These are phyloP conservation scores for Aricia agestis DNA, from an alignment of 1,140 invertebrate genomes.

Conservation along the genomic window DNA sequence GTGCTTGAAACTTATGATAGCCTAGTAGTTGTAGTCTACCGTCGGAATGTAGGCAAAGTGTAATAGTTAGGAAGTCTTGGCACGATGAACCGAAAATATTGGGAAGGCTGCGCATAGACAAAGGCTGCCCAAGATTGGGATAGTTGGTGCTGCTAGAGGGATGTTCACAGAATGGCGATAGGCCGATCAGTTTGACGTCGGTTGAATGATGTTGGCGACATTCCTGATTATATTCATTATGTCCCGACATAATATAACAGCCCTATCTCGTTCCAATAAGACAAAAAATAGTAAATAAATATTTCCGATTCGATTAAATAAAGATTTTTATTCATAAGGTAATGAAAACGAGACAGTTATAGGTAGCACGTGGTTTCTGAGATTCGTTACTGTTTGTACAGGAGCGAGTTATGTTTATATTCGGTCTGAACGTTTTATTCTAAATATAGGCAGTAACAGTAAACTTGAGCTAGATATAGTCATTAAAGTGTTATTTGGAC, in stretches of 20 bases:
- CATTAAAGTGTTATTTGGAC: neutral
- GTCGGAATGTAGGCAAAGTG: neutral
- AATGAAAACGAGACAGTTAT: conserved; percentile 42
- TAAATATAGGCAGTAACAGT: conserved; percentile 25
- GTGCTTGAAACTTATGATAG: neutral
- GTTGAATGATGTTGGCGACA: too few relatives aligned
- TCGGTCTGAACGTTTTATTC: conserved; percentile 25
- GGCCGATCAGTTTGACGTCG: too few relatives aligned
- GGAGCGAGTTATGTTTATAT: conserved; percentile 31
- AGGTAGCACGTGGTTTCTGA: conserved; percentile 43
- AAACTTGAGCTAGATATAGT: conserved; percentile 14
- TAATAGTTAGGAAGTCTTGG: too few relatives aligned
- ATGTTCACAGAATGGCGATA: too few relatives aligned
- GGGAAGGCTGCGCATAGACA: too few relatives aligned
- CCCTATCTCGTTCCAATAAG: neutral
- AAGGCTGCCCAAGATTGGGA: too few relatives aligned
- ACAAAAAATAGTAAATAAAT: neutral
- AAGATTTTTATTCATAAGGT: conserved; percentile 7
- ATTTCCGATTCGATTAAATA: too few relatives aligned
- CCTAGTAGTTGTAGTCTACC: neutral
- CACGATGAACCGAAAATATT: too few relatives aligned
- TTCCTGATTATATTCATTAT: too few relatives aligned
- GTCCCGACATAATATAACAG: too few relatives aligned
- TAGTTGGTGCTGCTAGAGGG: too few relatives aligned
- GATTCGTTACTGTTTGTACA: conserved; percentile 52